A percentile compares a stretch with the other conserved stretches of the same genome.
Evolutionary conservation across 2,888 invertebrate genomes (phyloP).

Genomic region (Allacma fusca): DNA sequence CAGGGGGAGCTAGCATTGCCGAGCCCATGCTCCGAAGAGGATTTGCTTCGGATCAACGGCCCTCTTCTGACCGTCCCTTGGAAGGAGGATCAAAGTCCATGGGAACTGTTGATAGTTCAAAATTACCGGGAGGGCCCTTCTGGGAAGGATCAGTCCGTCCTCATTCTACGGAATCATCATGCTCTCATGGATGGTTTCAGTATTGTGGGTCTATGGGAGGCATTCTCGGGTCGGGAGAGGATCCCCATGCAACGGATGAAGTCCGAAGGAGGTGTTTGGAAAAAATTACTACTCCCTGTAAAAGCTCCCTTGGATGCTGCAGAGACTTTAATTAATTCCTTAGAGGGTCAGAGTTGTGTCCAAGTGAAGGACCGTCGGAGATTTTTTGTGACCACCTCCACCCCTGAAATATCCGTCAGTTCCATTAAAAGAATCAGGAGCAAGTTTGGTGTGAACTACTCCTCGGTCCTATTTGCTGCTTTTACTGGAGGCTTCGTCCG

Average conservation of each 20-base stretch:
- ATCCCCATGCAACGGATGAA: too few species aligned
- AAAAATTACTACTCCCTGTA: neutral
- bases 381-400: too few species aligned
- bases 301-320: neutral
- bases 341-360: neutral
- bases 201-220: neutral
- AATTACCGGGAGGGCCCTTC: neutral
- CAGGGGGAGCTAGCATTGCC: neutral
- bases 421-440: too few species aligned
- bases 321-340: neutral
- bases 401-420: too few species aligned
- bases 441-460: too few species aligned
- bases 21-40: neutral
- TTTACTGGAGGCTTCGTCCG: too few species aligned
- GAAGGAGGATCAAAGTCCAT: neutral
- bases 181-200: slow-evolving; percentile 5
- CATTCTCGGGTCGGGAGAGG: neutral
- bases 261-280: too few species aligned
- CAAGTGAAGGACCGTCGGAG: too few species aligned
- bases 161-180: neutral
- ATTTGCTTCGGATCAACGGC: neutral
- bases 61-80: neutral
- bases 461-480: too few species aligned
- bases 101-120: neutral
- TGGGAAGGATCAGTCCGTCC: neutral